Evolutionary conservation across 1,140 invertebrate genomes (phyloP).

Genomic region (Ceratina japonica): DNA sequence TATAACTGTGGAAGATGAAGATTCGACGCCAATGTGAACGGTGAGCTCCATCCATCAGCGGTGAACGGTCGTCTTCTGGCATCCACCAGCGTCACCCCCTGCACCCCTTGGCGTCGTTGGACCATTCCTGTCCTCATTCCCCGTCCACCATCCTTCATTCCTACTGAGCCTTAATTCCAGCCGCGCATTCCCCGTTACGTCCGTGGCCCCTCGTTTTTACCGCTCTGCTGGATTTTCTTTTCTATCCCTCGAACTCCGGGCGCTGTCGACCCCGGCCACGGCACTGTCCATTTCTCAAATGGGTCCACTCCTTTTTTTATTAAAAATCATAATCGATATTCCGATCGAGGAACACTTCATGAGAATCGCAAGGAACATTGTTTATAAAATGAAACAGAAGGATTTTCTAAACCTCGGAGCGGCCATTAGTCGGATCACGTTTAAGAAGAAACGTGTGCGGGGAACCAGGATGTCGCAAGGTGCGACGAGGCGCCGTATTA

Average conservation of each 20-base stretch:
- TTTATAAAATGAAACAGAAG: not conserved
- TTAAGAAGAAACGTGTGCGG: not conserved
- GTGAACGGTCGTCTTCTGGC: constrained; percentile 68
- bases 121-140: constrained; percentile 67
- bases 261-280: not conserved
- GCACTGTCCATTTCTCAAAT: not conserved
- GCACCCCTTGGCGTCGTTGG: constrained; percentile 41
- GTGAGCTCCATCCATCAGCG: constrained; percentile 69
- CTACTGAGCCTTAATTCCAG: constrained; percentile 64
- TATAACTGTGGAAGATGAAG: not conserved
- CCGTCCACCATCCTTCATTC: constrained; percentile 63
- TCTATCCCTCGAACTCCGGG: not conserved
- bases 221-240: constrained; percentile 31
- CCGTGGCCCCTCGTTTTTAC: constrained; percentile 34
- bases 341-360: no score
- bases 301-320: not conserved
- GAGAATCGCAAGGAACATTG: no score
- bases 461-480: not conserved
- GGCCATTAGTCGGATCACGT: not conserved
- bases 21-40: constrained; percentile 62
- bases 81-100: constrained; percentile 60
- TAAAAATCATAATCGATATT: no score
- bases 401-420: not conserved
- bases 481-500: not conserved
- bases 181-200: constrained; percentile 60